Conservation (phyloP, 2,797 vertebrate species). For the Ptychobarbus kaznakovi region DNA sequence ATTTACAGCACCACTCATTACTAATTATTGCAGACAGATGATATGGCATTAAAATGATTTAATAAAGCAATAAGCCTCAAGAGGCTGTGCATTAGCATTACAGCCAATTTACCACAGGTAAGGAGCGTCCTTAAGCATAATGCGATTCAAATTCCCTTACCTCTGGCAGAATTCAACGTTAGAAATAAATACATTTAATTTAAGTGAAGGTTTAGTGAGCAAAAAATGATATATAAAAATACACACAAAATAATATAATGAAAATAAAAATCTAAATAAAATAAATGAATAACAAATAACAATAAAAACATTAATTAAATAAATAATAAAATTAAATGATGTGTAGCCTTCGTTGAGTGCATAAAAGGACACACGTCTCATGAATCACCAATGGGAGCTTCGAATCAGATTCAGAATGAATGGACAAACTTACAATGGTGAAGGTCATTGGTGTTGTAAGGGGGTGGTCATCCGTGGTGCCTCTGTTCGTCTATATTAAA, state of each 20-base stretch:
- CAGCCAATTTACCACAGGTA: background rate
- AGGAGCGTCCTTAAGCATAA: background rate
- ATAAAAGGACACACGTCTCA: background rate
- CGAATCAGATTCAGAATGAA: background rate
- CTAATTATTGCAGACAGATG: conserved; percentile 11
- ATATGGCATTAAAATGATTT: background rate
- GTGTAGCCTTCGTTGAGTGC: background rate
- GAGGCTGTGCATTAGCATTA: background rate
- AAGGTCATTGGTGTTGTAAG: conserved; percentile 63
- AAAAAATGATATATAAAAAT: background rate
- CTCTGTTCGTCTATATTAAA: conserved; percentile 47
- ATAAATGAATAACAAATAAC: rapidly evolving
- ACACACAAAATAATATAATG: background rate
- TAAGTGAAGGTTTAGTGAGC: background rate
- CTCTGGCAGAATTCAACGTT: background rate
- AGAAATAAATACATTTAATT: background rate
- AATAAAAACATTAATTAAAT: background rate
- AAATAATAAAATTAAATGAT: background rate
- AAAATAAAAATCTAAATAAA: background rate
- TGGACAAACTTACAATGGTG: conserved; percentile 53
- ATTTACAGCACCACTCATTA: background rate
- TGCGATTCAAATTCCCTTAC: background rate
- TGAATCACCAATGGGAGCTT: background rate
- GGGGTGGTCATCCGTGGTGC: conserved; percentile 18
- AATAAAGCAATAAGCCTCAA: conserved; percentile 5